A percentile compares a stretch with the other conserved stretches of the same genome.
Conservation (phyloP, 37 sponge, comb jelly and placozoan genomes). For the Ianthella basta region DNA sequence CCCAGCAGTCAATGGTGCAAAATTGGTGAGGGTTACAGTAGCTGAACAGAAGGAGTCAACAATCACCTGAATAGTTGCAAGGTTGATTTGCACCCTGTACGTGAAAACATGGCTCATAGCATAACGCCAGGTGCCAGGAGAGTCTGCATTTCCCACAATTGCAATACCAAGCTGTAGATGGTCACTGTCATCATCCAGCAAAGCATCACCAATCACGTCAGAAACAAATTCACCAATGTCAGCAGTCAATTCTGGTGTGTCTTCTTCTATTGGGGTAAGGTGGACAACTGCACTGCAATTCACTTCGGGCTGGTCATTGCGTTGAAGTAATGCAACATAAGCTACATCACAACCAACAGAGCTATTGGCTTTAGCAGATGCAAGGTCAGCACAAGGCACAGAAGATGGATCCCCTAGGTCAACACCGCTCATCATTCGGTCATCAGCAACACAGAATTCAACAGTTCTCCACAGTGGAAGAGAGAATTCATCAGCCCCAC, state of each 20-base stretch:
- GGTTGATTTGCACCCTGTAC: neutral
- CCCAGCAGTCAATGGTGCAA: neutral
- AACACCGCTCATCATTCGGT: conserved; percentile 5
- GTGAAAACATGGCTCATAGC: neutral
- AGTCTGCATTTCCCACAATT: neutral
- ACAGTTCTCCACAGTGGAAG: conserved; percentile 61
- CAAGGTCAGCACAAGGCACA: neutral
- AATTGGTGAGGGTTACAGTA: neutral
- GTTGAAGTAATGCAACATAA: conserved; percentile 4
- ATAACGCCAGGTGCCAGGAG: conserved; percentile 31
- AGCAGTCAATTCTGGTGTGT: conserved; percentile 27
- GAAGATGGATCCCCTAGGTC: neutral
- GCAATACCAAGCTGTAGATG: conserved; percentile 41
- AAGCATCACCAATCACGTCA: conserved; percentile 31
- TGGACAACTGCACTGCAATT: conserved; percentile 1
- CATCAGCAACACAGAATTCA: conserved; percentile 56
- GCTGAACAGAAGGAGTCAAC: neutral
- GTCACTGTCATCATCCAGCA: conserved; percentile 45
- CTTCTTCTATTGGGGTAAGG: conserved; percentile 18
- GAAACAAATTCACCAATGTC: conserved; percentile 32
- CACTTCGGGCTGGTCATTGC: conserved; percentile 29
- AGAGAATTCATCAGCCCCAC: conserved; percentile 49
- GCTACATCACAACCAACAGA: conserved; percentile 8
- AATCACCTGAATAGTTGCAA: neutral
- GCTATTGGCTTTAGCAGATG: neutral